Percentiles rank a stretch among this genome's conserved stretches.
phyloP scores from a whole-genome alignment of 2,888 invertebrate species.

The Amiota mariae region DNA sequence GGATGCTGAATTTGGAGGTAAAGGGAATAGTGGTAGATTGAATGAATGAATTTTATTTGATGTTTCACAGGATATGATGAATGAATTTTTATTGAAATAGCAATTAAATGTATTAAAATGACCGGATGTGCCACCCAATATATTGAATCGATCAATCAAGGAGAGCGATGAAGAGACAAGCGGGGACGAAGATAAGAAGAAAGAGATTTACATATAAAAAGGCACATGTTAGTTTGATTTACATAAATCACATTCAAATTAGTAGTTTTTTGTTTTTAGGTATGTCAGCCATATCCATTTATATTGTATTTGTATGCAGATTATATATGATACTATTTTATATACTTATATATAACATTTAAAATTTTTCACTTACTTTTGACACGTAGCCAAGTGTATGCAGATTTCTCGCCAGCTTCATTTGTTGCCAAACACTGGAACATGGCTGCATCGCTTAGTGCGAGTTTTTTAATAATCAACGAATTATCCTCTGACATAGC shows the following conservation, averaged over 20 bases:
- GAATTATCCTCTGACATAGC: constrained; percentile 87
- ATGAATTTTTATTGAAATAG: too few relatives aligned
- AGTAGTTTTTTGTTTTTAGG: background rate
- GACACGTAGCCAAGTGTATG: constrained; percentile 93
- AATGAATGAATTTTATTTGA: too few relatives aligned
- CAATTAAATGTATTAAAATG: too few relatives aligned
- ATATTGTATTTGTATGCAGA: background rate
- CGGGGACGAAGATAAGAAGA: background rate
- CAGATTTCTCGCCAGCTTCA: constrained; percentile 91
- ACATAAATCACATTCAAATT: background rate
- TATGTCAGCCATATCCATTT: background rate
- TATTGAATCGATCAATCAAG: too few relatives aligned
- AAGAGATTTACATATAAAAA: background rate
- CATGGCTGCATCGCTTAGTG: constrained; percentile 91
- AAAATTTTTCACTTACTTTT: constrained; percentile 85
- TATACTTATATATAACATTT: background rate
- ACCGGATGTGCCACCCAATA: too few relatives aligned
- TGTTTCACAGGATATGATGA: too few relatives aligned
- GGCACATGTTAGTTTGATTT: background rate
- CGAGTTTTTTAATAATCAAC: constrained; percentile 84
- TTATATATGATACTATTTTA: background rate
- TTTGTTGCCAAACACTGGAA: constrained; percentile 95
- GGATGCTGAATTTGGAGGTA: background rate
- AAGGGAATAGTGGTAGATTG: background rate
- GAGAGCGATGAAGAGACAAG: background rate